Evolutionary conservation across 2,888 invertebrate genomes (phyloP).

Genomic region (Pyrrhia umbra): DNA sequence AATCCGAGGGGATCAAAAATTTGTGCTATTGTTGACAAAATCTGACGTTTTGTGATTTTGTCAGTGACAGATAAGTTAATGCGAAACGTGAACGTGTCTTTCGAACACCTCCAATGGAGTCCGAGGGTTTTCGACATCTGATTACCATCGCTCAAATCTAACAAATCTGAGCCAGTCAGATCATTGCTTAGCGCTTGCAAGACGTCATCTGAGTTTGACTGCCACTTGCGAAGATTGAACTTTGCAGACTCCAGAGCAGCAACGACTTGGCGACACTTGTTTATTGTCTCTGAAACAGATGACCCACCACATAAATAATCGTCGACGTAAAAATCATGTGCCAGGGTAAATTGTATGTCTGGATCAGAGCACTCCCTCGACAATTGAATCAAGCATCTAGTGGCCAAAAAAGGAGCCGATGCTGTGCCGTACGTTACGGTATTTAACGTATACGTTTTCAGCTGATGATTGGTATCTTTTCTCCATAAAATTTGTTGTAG

Average conservation of each 20-base stretch:
- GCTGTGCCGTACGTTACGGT: no score
- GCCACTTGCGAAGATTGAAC: no score
- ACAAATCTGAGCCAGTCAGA: no score
- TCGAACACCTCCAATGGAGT: background rate
- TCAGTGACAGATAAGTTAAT: background rate
- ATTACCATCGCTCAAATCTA: background rate
- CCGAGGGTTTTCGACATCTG: background rate
- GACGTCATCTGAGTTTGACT: no score
- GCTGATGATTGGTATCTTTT: background rate
- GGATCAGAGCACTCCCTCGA: background rate
- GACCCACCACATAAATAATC: background rate
- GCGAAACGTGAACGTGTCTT: background rate
- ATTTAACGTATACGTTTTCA: background rate
- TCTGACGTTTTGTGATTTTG: constrained; percentile 3
- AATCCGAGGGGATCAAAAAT: constrained; percentile 10
- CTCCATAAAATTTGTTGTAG: constrained; percentile 16
- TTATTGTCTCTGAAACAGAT: background rate
- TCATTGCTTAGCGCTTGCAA: no score
- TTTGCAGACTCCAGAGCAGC: no score
- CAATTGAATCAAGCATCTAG: background rate
- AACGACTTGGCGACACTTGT: background rate
- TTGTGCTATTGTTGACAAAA: constrained; percentile 9
- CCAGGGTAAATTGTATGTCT: background rate
- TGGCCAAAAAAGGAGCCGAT: background rate
- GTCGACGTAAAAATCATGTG: background rate